Conservation (phyloP, 2,888 invertebrate genomes). For the Anodontia alba region DNA sequence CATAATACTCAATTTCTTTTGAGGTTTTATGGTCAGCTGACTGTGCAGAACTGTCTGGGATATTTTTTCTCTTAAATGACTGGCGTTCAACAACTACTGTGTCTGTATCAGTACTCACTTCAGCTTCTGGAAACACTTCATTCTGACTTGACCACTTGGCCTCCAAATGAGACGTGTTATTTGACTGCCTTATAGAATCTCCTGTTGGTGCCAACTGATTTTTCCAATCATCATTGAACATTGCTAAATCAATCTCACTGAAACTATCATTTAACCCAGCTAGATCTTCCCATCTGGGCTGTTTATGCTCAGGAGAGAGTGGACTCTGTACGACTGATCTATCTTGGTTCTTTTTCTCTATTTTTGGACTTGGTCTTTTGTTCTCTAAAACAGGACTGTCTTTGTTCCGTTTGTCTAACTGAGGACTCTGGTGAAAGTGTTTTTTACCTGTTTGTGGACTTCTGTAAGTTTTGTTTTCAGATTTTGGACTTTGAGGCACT, state of each 20-base stretch:
- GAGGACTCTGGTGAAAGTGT: constrained; percentile 43
- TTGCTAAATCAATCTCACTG: constrained; percentile 65
- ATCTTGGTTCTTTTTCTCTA: constrained; percentile 41
- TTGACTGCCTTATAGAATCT: constrained; percentile 62
- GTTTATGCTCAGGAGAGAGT: constrained; percentile 67
- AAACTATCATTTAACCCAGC: constrained; percentile 71
- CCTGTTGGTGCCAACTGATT: constrained; percentile 69
- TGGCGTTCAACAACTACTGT: constrained; percentile 58
- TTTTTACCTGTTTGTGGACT: constrained; percentile 48
- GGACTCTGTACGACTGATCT: constrained; percentile 62
- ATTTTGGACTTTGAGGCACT: constrained; percentile 13
- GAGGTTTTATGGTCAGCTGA: not conserved
- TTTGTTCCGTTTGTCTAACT: constrained; percentile 29
- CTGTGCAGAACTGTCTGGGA: constrained; percentile 8
- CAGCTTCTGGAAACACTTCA: constrained; percentile 46
- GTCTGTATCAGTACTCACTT: constrained; percentile 58
- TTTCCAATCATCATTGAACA: constrained; percentile 69
- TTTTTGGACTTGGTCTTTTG: constrained; percentile 32
- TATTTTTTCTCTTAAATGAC: constrained; percentile 51
- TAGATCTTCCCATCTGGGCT: constrained; percentile 71
- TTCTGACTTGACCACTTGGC: constrained; percentile 44
- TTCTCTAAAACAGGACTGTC: constrained; percentile 40
- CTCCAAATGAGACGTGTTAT: constrained; percentile 35
- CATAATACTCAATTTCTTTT: constrained; percentile 51
- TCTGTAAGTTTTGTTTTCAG: constrained; percentile 5